These are phyloP conservation scores for Pristionchus entomophagus DNA, from an alignment of 2,888 invertebrate species.

Conservation along the genomic window DNA sequence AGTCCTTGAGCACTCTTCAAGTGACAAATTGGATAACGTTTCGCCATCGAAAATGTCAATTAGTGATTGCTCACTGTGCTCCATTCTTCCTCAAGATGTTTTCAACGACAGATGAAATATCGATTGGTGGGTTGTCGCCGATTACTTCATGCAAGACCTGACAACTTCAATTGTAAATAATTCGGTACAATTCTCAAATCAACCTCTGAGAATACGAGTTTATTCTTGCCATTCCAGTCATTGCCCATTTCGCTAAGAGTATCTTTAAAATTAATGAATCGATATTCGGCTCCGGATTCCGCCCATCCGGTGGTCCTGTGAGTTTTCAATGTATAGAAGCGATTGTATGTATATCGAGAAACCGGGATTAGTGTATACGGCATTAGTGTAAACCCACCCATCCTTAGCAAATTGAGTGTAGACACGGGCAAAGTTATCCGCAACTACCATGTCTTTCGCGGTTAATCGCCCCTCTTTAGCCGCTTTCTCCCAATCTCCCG, in stretches of 20 bases:
- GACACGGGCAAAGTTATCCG: background rate
- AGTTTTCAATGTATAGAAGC: background rate
- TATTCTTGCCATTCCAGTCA: background rate
- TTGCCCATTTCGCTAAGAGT: background rate
- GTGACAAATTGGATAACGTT: too few species aligned
- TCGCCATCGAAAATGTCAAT: too few species aligned
- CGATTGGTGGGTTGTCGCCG: background rate
- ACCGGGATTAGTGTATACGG: background rate
- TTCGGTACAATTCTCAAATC: background rate
- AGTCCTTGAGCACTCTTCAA: too few species aligned
- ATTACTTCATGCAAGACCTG: background rate
- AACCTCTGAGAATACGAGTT: background rate
- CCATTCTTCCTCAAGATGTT: background rate
- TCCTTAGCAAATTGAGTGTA: background rate
- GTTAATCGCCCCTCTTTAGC: background rate
- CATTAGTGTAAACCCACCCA: background rate
- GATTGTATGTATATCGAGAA: background rate
- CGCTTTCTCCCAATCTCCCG: background rate
- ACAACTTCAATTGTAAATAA: background rate
- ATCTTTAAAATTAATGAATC: background rate
- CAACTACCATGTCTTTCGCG: background rate
- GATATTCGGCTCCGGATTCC: background rate
- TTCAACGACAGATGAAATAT: background rate
- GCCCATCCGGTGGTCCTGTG: background rate
- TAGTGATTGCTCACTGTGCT: background rate